Evolutionary conservation across 2,797 vertebrate species (phyloP), one percentile per base, ranked within the genome.

Genomic region (Muscicapa striata): DNA sequence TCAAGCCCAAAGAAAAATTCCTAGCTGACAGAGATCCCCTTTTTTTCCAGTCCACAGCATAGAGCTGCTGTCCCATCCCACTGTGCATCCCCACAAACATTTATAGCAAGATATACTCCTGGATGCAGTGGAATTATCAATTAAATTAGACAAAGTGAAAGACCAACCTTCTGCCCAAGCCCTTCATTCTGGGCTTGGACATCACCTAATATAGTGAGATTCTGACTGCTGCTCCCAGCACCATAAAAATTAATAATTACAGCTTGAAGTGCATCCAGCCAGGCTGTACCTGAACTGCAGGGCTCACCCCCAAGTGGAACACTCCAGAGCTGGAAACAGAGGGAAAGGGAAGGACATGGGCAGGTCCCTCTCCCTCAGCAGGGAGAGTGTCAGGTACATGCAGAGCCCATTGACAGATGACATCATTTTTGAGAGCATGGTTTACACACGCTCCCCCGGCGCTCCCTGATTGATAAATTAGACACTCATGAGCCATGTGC

Each of bases 381-480:
- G 32, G 67, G 62, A 93, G 15, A 1, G 8, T 5, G 18, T 90
- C 91, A 90, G 92, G 79, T 89, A 8, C 8, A 4, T 13, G 34
- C 90, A 41, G 54, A 90, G 82, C 80, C 91, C 85, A 79, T 21
- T 95, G 97, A 96, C 95, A 96, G 97, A 96, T 97, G 90, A 97
- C 94, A 97, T 97, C 88, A 96, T 93, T 96, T 96, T 85, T 90
- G 96, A 95, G 80, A 96, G 92, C 91, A 27, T 3, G 91, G 75
- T 89, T 96, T 94, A 97, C 94, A 92, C 73, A 40, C 17, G 3
- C 78, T 97, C 95, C 96, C 95, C 88, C 55, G 73, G 87, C 10
- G 27, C 95, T 72, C 64, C 78, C 91, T 95, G 97, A 97, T 91
- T 97, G 97, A 97, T 97, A 97, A 97, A 97, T 97, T 95, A 97